Evolutionary conservation across 2,113 vertebrate genomes (phyloP).

Genomic region (Ginglymostoma cirratum): DNA sequence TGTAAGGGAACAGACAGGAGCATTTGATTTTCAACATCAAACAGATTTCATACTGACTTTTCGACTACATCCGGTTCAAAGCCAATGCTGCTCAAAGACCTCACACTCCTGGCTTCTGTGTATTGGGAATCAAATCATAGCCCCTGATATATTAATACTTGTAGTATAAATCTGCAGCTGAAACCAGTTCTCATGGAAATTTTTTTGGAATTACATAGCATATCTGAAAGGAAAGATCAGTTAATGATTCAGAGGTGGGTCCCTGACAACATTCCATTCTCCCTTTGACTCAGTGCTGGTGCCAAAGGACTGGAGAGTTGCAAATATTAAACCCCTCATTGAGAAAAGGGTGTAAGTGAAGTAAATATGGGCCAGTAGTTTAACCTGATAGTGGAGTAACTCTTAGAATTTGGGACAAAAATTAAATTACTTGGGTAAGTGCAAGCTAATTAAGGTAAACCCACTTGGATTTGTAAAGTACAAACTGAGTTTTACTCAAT

Average conservation of each 20-base stretch:
- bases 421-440: background rate
- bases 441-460: background rate
- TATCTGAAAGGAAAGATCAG: background rate
- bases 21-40: constrained; percentile 33
- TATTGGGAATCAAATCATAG: background rate
- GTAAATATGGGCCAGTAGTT: background rate
- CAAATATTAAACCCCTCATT: background rate
- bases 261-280: background rate
- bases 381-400: background rate
- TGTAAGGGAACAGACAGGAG: constrained; percentile 1
- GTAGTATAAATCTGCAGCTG: background rate
- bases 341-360: background rate
- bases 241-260: background rate
- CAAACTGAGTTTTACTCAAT: background rate
- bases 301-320: background rate
- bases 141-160: background rate
- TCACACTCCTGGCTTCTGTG: background rate
- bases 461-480: background rate
- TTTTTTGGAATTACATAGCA: background rate
- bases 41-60: constrained; percentile 22
- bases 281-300: background rate
- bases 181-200: background rate
- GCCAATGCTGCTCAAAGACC: background rate
- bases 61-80: background rate
- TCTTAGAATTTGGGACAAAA: background rate